phyloP scores from a whole-genome alignment of 2,797 vertebrate genomes.

The Falco concolor region DNA sequence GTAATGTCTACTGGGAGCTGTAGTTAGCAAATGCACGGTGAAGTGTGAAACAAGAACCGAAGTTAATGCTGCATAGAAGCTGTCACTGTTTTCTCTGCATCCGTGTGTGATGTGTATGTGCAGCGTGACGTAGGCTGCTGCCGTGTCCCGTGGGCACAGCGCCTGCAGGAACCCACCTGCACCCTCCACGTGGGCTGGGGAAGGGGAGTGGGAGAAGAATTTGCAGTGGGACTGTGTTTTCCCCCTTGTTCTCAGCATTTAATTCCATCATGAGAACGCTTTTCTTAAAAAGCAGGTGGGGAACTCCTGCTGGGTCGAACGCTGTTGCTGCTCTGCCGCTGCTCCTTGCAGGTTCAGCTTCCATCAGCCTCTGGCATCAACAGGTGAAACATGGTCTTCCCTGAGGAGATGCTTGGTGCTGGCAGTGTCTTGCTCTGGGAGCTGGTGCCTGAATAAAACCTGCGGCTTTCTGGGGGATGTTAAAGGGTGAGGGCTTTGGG shows the following conservation, averaged over 20 bases:
- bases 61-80: not conserved
- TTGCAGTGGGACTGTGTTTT: not conserved
- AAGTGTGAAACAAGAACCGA: not conserved
- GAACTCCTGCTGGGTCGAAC: not conserved
- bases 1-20: not conserved
- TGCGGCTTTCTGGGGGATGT: not conserved
- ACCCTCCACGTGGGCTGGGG: rapidly evolving
- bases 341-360: not conserved
- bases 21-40: rapidly evolving
- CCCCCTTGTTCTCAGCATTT: not conserved
- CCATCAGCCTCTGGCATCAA: not conserved
- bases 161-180: not conserved
- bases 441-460: not conserved
- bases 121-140: not conserved
- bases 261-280: not conserved
- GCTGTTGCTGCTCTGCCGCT: not conserved
- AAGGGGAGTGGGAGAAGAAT: not conserved
- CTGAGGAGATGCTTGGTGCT: not conserved
- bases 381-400: rapidly evolving
- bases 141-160: rapidly evolving
- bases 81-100: not conserved
- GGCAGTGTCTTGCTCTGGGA: not conserved
- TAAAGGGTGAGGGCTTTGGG: not conserved
- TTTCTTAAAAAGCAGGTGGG: not conserved
- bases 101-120: not conserved